Percentiles rank a stretch among this genome's conserved stretches.
Conservation (phyloP, 2,113 vertebrate species). For the Corydoras sp. region DNA sequence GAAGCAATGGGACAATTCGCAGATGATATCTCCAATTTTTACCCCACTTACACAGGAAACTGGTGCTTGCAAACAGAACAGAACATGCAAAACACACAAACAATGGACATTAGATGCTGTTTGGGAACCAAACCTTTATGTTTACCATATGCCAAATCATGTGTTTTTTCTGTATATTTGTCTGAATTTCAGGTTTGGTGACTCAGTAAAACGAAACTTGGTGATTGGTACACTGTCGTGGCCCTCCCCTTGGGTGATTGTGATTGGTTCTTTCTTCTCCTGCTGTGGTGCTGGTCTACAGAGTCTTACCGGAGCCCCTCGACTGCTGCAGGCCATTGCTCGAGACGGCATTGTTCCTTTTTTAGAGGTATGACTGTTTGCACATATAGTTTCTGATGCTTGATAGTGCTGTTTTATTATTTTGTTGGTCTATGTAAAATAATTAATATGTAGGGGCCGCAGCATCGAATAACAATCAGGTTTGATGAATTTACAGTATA, state of each 20-base stretch:
- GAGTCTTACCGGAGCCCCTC: conserved; percentile 89
- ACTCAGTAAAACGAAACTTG: conserved; percentile 86
- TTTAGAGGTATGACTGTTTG: conserved; percentile 69
- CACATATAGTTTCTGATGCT: neutral
- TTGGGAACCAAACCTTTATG: too few relatives aligned
- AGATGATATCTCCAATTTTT: too few relatives aligned
- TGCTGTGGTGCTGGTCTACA: conserved; percentile 92
- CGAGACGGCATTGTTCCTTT: conserved; percentile 90
- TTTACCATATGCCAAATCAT: neutral
- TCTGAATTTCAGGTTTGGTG: conserved; percentile 75
- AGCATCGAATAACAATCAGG: too few relatives aligned
- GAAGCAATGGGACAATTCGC: too few relatives aligned
- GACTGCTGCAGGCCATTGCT: conserved; percentile 90
- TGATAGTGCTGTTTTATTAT: neutral
- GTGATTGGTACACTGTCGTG: conserved; percentile 91
- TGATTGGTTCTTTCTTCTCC: conserved; percentile 96
- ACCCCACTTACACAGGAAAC: too few relatives aligned
- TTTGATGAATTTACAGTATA: too few relatives aligned
- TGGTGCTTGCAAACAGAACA: too few relatives aligned
- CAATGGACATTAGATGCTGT: too few relatives aligned
- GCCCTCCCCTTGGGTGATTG: conserved; percentile 97
- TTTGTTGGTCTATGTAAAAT: too few relatives aligned
- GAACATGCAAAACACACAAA: too few relatives aligned
- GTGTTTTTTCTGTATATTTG: conserved; percentile 4
- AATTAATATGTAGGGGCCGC: too few relatives aligned